phyloP scores from a whole-genome alignment of 2,888 invertebrate species.

The Clivina fossor region DNA sequence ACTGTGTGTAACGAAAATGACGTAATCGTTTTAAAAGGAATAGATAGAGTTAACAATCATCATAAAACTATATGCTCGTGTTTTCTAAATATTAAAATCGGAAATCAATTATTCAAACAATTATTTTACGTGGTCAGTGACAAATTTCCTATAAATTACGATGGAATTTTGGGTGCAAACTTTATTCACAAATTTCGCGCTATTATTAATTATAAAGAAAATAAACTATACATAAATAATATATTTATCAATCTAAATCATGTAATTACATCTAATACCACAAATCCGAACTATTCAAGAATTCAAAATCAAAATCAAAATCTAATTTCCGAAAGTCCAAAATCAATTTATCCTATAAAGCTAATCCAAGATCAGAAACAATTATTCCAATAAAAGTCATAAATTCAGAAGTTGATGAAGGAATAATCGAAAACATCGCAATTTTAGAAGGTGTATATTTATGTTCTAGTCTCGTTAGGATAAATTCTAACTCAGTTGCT shows the following conservation, averaged over 20 bases:
- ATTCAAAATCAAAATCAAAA: background rate
- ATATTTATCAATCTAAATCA: background rate
- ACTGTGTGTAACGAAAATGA: no score
- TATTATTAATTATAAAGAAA: conserved; percentile 34
- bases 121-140: background rate
- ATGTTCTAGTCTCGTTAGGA: conserved; percentile 8
- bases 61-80: conserved; percentile 3
- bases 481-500: conserved; percentile 7
- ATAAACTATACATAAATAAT: conserved; percentile 31
- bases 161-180: conserved; percentile 37
- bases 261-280: no score
- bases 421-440: background rate
- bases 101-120: background rate
- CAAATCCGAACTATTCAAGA: background rate
- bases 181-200: conserved; percentile 33
- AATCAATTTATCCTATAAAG: conserved; percentile 13
- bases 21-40: no score
- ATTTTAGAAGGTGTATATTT: conserved; percentile 24
- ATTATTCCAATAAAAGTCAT: background rate
- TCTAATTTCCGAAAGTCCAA: background rate
- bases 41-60: background rate
- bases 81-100: background rate
- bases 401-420: background rate
- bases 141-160: background rate
- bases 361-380: conserved; percentile 1